Percentiles rank a stretch among this genome's conserved stretches.
Conservation (phyloP, 2,113 vertebrate species). For the Entomyzon cyanotis region DNA sequence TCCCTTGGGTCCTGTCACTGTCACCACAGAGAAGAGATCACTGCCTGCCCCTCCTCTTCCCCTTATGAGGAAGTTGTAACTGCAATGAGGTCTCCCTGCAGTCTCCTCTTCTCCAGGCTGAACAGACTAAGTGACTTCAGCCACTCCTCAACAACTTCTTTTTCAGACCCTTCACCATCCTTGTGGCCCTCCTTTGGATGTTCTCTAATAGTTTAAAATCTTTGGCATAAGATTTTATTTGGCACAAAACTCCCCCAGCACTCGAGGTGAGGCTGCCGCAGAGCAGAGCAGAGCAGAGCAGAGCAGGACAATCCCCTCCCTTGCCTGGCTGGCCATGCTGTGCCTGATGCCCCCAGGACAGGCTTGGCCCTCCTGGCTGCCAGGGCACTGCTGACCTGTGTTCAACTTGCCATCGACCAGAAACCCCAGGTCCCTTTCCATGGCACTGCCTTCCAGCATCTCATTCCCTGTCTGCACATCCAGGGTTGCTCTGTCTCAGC, state of each 20-base stretch:
- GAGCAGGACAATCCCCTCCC: neutral
- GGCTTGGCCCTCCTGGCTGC: neutral
- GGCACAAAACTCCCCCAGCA: neutral
- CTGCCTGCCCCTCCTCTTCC: neutral
- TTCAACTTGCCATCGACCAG: fast-evolving
- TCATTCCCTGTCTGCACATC: neutral
- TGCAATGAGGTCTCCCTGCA: neutral
- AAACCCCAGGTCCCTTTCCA: fast-evolving
- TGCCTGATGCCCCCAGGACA: neutral
- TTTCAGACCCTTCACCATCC: neutral
- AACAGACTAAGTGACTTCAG: neutral
- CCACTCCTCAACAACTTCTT: neutral
- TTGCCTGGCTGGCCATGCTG: fast-evolving
- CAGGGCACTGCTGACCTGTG: neutral
- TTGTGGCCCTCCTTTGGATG: neutral
- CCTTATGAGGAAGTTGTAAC: neutral
- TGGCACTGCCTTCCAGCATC: neutral
- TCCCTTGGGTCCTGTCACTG: fast-evolving
- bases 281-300: fast-evolving
- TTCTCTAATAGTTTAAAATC: neutral
- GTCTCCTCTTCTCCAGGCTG: neutral
- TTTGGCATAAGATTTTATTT: too few species aligned
- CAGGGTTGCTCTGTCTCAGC: fast-evolving
- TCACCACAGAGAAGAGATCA: neutral
- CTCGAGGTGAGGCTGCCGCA: fast-evolving